These are phyloP conservation scores for Athalia circularis DNA, from an alignment of 2,888 invertebrate species.

Conservation along the genomic window DNA sequence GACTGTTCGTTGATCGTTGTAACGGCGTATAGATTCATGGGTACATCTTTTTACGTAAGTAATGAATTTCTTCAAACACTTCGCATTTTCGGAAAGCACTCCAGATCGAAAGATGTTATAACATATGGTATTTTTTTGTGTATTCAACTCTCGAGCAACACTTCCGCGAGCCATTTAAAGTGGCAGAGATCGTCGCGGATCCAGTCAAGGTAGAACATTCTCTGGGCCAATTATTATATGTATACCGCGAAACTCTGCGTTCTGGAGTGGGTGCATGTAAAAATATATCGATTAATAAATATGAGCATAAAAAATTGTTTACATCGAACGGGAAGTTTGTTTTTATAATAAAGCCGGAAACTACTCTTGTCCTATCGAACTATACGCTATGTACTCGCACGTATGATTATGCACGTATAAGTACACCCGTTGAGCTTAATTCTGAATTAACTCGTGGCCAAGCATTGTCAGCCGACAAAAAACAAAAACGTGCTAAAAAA, in stretches of 20 bases:
- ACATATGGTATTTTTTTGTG: not conserved
- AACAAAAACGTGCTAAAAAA: too few species aligned
- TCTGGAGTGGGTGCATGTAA: not conserved
- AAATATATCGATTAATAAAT: not conserved
- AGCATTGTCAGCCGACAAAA: too few species aligned
- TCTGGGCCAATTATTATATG: not conserved
- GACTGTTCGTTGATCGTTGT: too few species aligned
- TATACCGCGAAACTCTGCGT: not conserved
- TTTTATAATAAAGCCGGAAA: slow-evolving; percentile 7
- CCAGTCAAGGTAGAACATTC: slow-evolving; percentile 32
- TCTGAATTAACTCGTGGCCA: too few species aligned
- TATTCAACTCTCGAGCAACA: not conserved
- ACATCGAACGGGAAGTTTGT: slow-evolving; percentile 15
- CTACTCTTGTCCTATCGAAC: not conserved
- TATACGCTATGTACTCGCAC: not conserved
- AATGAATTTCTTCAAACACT: too few species aligned
- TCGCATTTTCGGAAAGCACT: too few species aligned
- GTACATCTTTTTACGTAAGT: too few species aligned
- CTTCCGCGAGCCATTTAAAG: slow-evolving; percentile 12
- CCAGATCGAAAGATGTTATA: not conserved
- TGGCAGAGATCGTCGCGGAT: not conserved
- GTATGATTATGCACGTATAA: not conserved
- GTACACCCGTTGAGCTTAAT: too few species aligned
- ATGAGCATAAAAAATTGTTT: not conserved
- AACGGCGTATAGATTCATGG: too few species aligned